Evolutionary conservation across 1,140 invertebrate genomes (phyloP).

Genomic region (Brachystomella parvula): DNA sequence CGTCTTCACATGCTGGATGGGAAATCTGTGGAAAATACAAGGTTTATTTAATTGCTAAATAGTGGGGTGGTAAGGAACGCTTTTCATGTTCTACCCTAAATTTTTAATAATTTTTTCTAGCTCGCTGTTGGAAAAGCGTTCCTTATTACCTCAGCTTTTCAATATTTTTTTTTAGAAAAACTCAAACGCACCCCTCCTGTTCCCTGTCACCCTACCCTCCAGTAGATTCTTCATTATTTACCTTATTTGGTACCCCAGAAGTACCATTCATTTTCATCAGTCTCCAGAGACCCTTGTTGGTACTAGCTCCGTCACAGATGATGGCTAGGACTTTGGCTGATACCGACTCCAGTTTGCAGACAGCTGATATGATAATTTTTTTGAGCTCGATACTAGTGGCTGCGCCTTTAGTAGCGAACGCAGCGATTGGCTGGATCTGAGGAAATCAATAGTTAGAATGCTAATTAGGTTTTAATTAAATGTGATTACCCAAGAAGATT

Average conservation of each 20-base stretch:
- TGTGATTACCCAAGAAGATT: neutral
- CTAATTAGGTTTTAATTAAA: neutral
- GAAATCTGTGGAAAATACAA: neutral
- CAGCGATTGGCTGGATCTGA: neutral
- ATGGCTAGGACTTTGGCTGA: neutral
- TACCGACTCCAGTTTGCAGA: neutral
- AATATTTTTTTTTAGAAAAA: neutral
- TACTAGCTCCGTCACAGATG: neutral
- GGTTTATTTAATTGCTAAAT: no score
- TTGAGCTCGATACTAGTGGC: neutral
- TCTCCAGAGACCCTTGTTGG: neutral
- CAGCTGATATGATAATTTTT: neutral
- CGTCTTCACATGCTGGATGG: neutral
- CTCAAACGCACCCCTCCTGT: no score
- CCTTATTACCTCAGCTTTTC: neutral
- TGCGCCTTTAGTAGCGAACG: neutral
- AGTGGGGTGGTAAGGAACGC: no score
- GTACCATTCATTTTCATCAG: no score
- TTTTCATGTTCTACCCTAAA: no score
- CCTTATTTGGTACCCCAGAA: no score
- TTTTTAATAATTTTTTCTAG: neutral
- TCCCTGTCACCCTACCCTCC: no score
- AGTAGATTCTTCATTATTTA: no score
- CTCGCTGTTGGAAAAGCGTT: neutral
- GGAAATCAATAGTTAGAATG: neutral